Evolutionary conservation across 2,797 vertebrate species (phyloP), one percentile per base, ranked within the genome.

Genomic region (Denticeps clupeoides): DNA sequence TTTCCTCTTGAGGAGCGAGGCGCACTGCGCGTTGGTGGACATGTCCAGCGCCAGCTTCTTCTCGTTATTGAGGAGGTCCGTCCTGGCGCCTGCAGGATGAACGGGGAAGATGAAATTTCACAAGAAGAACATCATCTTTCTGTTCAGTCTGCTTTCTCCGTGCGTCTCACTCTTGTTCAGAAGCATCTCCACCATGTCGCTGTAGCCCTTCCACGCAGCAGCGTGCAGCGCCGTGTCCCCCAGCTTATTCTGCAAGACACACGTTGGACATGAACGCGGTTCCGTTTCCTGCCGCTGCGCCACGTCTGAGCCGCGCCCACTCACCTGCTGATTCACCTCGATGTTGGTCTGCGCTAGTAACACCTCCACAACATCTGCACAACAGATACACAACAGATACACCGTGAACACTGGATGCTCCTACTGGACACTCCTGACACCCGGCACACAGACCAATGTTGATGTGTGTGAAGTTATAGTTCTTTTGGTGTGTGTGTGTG

Each of bases 161-260:
- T 25, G 12, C 26, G 12, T 63, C 76, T 75, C 73, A 93, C 92
- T 76, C 78, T 90, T 94, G 49, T 64, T 84, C 59, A 99, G 83
- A 62, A 99, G 80, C 84, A 95, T 82, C 80, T 95, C 88, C 72
- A 93, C 87, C 54, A 99, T 96, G 72, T 99, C 95, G 53, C 89
- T 85, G 62, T 99, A 94, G 58, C 95, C 95, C 49, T 99, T 99
- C 95, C 95, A 99, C 49, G 93, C 84, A 54, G 94, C 95, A 56
- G 94, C 95, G n/a, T 99, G 95, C 67, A 98, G 77, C 64, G 79
- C 59, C 2, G 95, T 94, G 77, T 99, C 94, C 54, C 95, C 95
- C 51, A 99, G 75, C 79, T 99, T 99, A 82, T 99, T 99, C 95
- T 99, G 62, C 45, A 72, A 62, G 26, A 65, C 43, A 70, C 26